phyloP scores from a whole-genome alignment of 2,113 vertebrate species.

The Micronisus gabar region DNA sequence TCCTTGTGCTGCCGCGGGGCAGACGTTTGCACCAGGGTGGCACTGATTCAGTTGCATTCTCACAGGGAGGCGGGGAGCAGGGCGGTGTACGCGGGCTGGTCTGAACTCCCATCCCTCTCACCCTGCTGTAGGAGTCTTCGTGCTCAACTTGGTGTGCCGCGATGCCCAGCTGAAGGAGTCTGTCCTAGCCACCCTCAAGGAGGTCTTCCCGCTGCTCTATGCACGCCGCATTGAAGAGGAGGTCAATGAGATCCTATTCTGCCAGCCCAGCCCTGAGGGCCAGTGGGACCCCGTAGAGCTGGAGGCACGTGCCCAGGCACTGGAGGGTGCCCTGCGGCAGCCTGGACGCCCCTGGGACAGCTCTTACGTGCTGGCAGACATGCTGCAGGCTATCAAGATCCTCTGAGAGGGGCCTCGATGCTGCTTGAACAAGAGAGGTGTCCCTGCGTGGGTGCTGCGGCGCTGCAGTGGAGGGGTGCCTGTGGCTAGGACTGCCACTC shows the following conservation, averaged over 20 bases:
- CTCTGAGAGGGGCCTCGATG: slow-evolving; percentile 56
- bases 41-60: background rate
- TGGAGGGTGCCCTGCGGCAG: slow-evolving; percentile 78
- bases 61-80: accelerated
- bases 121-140: slow-evolving; percentile 82
- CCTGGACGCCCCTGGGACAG: slow-evolving; percentile 67
- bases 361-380: slow-evolving; percentile 77
- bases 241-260: slow-evolving; percentile 89
- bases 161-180: slow-evolving; percentile 78
- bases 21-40: accelerated
- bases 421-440: no score
- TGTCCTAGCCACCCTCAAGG: slow-evolving; percentile 77
- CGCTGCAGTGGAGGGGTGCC: accelerated
- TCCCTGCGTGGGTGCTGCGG: accelerated
- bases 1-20: accelerated
- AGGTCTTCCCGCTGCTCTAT: slow-evolving; percentile 82
- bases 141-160: slow-evolving; percentile 93
- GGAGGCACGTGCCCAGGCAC: slow-evolving; percentile 63
- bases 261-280: slow-evolving; percentile 35
- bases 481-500: accelerated
- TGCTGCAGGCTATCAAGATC: slow-evolving; percentile 83
- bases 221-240: slow-evolving; percentile 83
- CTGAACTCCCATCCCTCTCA: background rate
- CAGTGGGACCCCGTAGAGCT: slow-evolving; percentile 50
- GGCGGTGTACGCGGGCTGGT: accelerated